phyloP scores from a whole-genome alignment of 2,797 vertebrate genomes.

The Malacoraja senta region DNA sequence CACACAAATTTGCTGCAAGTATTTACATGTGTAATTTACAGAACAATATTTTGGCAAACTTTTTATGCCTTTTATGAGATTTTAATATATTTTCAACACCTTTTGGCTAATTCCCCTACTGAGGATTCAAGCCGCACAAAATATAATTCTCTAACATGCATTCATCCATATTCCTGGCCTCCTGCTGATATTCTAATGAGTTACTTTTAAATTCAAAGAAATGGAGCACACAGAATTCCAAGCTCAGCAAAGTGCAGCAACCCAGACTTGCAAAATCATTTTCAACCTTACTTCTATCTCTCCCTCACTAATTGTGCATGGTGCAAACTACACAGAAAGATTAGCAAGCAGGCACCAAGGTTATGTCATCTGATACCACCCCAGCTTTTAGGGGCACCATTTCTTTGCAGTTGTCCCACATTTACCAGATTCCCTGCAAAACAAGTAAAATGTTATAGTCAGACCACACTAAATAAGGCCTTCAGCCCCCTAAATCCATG shows the following conservation, averaged over 20 bases:
- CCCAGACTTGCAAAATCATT: not conserved
- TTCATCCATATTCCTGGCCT: not conserved
- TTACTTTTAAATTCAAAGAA: not conserved
- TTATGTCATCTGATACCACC: not conserved
- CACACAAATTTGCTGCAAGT: not conserved
- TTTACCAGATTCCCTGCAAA: not conserved
- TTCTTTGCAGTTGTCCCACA: not conserved
- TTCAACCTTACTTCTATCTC: not conserved
- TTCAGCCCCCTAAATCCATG: too few relatives aligned
- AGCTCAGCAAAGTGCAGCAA: not conserved
- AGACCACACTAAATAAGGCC: too few relatives aligned
- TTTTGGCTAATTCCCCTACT: not conserved
- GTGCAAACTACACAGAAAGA: not conserved
- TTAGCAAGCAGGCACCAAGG: not conserved
- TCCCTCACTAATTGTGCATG: not conserved
- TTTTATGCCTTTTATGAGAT: not conserved
- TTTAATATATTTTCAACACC: not conserved
- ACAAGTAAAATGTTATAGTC: not conserved
- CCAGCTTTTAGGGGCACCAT: not conserved
- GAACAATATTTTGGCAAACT: constrained; percentile 12
- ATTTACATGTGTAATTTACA: not conserved
- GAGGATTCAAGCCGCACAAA: not conserved
- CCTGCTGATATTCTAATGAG: not conserved
- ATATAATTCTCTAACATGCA: not conserved
- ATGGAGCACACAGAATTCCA: not conserved